Evolutionary conservation across 2,888 invertebrate genomes (phyloP), one percentile per base, ranked within the genome.

Genomic region (Plebejus melissa): DNA sequence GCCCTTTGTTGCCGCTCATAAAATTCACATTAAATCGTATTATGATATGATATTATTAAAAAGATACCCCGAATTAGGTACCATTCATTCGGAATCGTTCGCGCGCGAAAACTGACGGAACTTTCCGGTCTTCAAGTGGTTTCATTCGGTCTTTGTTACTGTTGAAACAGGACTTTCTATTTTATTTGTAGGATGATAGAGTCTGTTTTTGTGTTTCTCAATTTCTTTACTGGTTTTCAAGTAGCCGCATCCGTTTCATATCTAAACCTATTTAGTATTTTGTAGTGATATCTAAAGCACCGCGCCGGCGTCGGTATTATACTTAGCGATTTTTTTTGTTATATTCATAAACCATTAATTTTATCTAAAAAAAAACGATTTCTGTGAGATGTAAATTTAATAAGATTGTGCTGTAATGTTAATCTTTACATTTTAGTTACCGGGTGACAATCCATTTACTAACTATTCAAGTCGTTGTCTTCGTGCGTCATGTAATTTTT

Each of bases 121-220:
- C 90, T 86, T 91, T 91, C 93, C 92, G 91, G 93, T 93, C 90
- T 82, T 92, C 83, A 84, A 93, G 92, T 89, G 91, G 87, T 81
- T 80, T 78, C 81, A 79, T 81, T 83, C 82, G 79, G 78, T 82
- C 82, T 76, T 79, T 81, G 80, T 80, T 77, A 78, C 78, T 76
- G 71, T 74, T 72, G 76, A 70, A 79, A 58, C 4, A 50, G 38
- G 75, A 76, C 69, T 74, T 54, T 74, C 71, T 76, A 50, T 74
- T 75, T 72, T 77, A 74, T 74, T 6, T 0, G 2, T 16, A 28
- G 22, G 2, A 5, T 0, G 0, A 36, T 79, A 80, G 69, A 78
- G 79, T 77, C 77, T 13, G 76, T 72, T 76, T 72, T 79, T 57
- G 32, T 57, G 16, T 36, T 5, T 4, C 65, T 74, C 38, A 72